Evolutionary conservation across 2,113 vertebrate genomes (phyloP).

Genomic region (Paedocypris sp.): DNA sequence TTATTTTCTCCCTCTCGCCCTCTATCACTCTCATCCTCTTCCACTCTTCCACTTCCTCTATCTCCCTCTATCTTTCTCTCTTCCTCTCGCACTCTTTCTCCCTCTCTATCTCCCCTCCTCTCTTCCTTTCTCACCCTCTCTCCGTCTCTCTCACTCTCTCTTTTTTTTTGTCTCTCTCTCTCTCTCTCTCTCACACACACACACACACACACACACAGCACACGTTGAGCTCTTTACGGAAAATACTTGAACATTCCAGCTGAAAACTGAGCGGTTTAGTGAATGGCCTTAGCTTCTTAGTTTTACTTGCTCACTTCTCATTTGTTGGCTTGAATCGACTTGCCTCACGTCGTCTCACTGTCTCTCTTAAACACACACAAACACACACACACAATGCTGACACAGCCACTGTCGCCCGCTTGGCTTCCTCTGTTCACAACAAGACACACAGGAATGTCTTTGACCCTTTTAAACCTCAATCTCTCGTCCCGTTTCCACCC

Average conservation of each 20-base stretch:
- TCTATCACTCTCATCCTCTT: too few species aligned
- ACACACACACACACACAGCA: background rate
- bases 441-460: constrained; percentile 25
- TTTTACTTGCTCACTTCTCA: too few species aligned
- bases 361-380: constrained; percentile 8
- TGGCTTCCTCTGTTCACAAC: constrained; percentile 16
- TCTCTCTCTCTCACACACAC: constrained; percentile 3
- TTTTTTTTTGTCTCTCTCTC: background rate
- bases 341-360: too few species aligned
- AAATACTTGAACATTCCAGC: too few species aligned
- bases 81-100: background rate
- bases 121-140: constrained; percentile 1
- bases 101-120: background rate
- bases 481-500: background rate
- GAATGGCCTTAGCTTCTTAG: too few species aligned
- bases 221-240: too few species aligned
- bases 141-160: background rate
- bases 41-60: too few species aligned
- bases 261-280: too few species aligned
- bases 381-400: background rate
- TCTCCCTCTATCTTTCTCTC: background rate
- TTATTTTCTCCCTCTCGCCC: too few species aligned
- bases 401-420: constrained; percentile 1
- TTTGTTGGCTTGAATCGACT: too few species aligned
- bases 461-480: constrained; percentile 24